Conservation (phyloP, 2,113 vertebrate species). For the Ceuthmochares aereus region DNA sequence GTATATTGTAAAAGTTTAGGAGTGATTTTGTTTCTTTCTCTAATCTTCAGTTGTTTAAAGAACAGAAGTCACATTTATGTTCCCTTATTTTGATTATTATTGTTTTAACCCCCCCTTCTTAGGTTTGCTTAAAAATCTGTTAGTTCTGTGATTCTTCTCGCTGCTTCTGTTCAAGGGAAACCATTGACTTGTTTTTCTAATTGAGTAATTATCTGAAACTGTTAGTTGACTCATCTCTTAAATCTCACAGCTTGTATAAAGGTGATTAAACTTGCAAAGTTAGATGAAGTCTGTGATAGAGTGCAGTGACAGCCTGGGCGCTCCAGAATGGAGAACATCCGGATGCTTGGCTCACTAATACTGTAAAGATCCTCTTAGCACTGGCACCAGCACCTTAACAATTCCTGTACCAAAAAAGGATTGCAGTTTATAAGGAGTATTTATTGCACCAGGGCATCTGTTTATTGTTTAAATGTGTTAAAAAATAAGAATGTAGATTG, state of each 20-base stretch:
- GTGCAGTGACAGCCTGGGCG: neutral
- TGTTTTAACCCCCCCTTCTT: neutral
- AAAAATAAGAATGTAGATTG: neutral
- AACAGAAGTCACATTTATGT: rapidly evolving
- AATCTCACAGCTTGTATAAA: constrained; percentile 54
- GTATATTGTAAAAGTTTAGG: constrained; percentile 10
- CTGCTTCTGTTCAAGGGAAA: constrained; percentile 32
- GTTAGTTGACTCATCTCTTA: constrained; percentile 43
- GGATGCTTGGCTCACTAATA: neutral
- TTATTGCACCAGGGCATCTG: neutral
- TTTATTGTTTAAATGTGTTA: neutral
- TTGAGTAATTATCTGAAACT: constrained; percentile 61
- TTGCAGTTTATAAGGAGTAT: neutral
- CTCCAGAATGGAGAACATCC: neutral
- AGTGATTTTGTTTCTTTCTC: neutral
- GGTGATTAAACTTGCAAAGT: constrained; percentile 55
- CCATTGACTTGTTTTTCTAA: constrained; percentile 33
- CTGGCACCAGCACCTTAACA: neutral
- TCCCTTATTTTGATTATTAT: neutral
- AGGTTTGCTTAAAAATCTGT: neutral
- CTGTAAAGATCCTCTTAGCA: neutral
- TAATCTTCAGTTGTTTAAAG: neutral
- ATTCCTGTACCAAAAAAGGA: neutral
- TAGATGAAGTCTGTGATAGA: neutral
- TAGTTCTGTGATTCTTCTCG: neutral